These are phyloP conservation scores for Melanerpes formicivorus DNA, from an alignment of 2,113 vertebrate genomes.

Conservation along the genomic window DNA sequence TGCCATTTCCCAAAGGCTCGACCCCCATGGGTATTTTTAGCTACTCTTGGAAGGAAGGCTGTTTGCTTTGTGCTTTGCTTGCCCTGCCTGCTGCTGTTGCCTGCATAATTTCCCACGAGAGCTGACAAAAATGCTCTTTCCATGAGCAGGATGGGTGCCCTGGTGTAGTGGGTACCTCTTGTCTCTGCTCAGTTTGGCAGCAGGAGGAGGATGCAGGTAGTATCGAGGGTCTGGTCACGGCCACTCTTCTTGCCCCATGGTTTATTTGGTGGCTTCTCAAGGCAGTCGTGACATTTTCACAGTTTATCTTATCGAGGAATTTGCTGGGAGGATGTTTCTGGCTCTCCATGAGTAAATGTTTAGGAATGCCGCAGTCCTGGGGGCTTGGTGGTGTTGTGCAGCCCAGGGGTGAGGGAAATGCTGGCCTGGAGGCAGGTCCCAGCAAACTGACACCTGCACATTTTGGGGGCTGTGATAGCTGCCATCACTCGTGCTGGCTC, in stretches of 20 bases:
- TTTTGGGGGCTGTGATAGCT: background rate
- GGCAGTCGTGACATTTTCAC: background rate
- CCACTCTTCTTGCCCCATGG: rapidly evolving
- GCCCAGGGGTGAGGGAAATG: rapidly evolving
- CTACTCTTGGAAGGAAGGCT: background rate
- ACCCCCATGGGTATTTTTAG: background rate
- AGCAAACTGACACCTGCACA: background rate
- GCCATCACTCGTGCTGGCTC: rapidly evolving
- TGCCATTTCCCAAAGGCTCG: rapidly evolving
- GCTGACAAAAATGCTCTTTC: background rate
- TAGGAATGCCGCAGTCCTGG: background rate
- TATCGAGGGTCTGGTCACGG: rapidly evolving
- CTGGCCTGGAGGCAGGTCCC: background rate
- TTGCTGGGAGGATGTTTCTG: constrained; percentile 15
- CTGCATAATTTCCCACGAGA: background rate
- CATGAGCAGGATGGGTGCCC: background rate
- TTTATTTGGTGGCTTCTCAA: background rate
- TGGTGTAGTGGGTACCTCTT: rapidly evolving
- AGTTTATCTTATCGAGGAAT: constrained; percentile 46
- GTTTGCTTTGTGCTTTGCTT: background rate
- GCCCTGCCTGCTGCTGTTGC: rapidly evolving
- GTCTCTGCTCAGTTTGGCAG: background rate
- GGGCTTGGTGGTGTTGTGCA: background rate
- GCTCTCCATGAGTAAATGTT: constrained; percentile 26
- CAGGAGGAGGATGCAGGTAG: background rate